Evolutionary conservation across 2,113 vertebrate species (phyloP).

Genomic region (Zosterops pallidus): DNA sequence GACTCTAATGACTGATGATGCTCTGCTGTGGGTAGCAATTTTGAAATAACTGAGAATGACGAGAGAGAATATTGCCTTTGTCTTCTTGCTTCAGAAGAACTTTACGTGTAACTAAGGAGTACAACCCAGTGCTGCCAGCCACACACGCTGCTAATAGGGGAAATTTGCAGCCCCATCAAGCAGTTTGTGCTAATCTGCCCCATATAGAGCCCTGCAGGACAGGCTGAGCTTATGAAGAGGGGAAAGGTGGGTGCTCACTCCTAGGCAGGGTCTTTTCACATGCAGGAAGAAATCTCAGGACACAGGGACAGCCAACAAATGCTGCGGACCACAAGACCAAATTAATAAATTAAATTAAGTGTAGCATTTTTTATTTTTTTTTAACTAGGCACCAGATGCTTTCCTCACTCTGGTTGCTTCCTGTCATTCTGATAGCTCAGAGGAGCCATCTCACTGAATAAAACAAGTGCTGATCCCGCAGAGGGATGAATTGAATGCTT

Average conservation of each 20-base stretch:
- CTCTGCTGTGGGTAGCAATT: conserved; percentile 46
- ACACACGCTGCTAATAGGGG: neutral
- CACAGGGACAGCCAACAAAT: neutral
- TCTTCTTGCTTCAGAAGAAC: conserved; percentile 35
- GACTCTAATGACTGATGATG: conserved; percentile 65
- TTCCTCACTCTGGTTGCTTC: neutral
- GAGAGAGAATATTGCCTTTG: conserved; percentile 26
- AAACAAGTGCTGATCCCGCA: conserved; percentile 2
- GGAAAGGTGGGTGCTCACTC: neutral
- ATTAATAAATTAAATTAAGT: neutral
- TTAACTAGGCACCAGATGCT: neutral
- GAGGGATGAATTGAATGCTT: neutral
- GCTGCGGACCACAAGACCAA: neutral
- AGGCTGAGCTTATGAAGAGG: accelerated
- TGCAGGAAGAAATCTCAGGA: neutral
- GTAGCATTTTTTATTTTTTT: neutral
- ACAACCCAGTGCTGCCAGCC: neutral
- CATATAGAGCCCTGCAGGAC: neutral
- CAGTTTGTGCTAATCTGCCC: neutral
- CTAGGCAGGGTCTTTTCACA: neutral
- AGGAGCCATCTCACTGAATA: neutral
- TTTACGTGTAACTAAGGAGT: conserved; percentile 23
- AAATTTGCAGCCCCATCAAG: conserved; percentile 23
- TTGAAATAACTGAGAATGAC: conserved; percentile 43
- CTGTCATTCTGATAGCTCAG: neutral